Evolutionary conservation across 92 coral and sea anemone species (phyloP).

Genomic region (Palythoa caribaeorum): DNA sequence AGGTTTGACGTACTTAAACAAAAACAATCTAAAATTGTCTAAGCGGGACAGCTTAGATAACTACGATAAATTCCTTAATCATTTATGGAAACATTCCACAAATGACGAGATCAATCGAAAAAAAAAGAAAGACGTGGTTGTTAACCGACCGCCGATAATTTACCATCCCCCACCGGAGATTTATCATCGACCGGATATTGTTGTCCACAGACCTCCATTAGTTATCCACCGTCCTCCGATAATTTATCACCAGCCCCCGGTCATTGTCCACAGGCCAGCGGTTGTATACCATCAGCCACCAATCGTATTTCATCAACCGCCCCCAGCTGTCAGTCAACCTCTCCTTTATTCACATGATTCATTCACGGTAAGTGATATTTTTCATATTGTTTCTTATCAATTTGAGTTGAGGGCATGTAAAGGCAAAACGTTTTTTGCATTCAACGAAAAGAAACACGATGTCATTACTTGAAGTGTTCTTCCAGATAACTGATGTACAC

Average conservation of each 20-base stretch:
- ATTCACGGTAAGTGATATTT: slow-evolving; percentile 71
- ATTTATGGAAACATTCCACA: slow-evolving; percentile 31
- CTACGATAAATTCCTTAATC: slow-evolving; percentile 12
- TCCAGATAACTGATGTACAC: too few species aligned
- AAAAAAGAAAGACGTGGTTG: slow-evolving; percentile 95
- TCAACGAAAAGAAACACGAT: too few species aligned
- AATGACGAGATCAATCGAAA: slow-evolving; percentile 35
- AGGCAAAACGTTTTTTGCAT: too few species aligned
- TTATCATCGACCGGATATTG: slow-evolving; percentile 98
- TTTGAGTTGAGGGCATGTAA: too few species aligned
- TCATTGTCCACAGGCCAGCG: slow-evolving; percentile 98
- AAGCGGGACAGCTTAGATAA: slow-evolving; percentile 70
- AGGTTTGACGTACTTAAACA: slow-evolving; percentile 62
- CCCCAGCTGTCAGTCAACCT: slow-evolving; percentile 97
- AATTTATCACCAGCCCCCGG: slow-evolving; percentile 98
- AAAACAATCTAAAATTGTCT: background rate
- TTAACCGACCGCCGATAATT: slow-evolving; percentile 97
- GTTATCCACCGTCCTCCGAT: slow-evolving; percentile 98
- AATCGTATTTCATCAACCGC: slow-evolving; percentile 98
- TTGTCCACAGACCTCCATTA: slow-evolving; percentile 98
- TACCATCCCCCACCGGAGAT: slow-evolving; percentile 99
- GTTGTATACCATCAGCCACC: slow-evolving; percentile 99
- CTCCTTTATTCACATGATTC: slow-evolving; percentile 96
- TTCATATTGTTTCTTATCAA: background rate
- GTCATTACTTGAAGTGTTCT: too few species aligned